Evolutionary conservation across 2,797 vertebrate species (phyloP), one percentile per base, ranked within the genome.

Genomic region (Anguilla pacifica): DNA sequence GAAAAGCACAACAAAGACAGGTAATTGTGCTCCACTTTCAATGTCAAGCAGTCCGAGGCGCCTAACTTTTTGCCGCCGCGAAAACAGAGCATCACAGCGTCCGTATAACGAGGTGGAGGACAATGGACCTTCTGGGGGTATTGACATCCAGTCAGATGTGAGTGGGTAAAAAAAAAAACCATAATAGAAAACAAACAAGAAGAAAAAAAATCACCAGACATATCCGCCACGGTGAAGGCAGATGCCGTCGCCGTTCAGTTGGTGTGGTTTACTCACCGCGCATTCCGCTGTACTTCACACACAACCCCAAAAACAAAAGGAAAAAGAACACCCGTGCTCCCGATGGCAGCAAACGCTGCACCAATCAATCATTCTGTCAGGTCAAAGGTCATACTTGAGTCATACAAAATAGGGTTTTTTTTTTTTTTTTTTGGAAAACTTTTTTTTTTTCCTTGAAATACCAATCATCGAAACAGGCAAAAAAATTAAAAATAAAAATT

Each of bases 1-100:
- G 87, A 84, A 87, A 82, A 64, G 59, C 81, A 89, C 91, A 93
- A 92, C 89, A 93, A 92, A 92, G 86, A 86, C 64, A 83, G 43
- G 35, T 85, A 87, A 91, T 89, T 88, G 87, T 88, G 51, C 39
- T 61, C 77, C 59, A 7, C 85, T 72, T 86, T 86, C 1, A 25
- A 82, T 89, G 88, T 89, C 89, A 83, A 43, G 86, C 86, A 89
- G 84, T 81, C 84, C 77, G 39, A 43, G 72, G 49, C 86, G 43
- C 22, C 49, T 15, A 87, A 84, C 81, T 88, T 87, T 31, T 81
- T 89, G 83, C 28, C 22, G 11, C 51, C 15, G 35, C 67, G 43
- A 86, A 85, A 89, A 85, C 22, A 46, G 61, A 84, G 7, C 57
- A 28, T 17, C 83, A 74, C 61, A 3, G 53, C 46, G 3, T 49